Evolutionary conservation across 2,797 vertebrate species (phyloP).

Genomic region (Urophycis tenuis): DNA sequence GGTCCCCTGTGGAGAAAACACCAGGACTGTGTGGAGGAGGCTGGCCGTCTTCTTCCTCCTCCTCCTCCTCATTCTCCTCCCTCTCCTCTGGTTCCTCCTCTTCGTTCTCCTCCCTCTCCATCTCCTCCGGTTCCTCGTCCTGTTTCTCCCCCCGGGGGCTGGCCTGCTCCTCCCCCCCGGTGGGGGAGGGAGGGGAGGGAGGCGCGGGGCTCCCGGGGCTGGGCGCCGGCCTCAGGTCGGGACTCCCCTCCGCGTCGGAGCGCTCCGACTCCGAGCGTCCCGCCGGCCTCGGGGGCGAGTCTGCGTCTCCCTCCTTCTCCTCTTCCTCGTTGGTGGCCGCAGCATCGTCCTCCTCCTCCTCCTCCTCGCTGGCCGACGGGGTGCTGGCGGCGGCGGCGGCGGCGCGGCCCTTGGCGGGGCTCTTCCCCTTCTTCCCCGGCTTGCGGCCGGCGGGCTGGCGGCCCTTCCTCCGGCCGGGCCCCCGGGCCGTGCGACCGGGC

Average conservation of each 20-base stretch:
- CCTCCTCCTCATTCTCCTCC: constrained; percentile 25
- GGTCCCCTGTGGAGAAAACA: constrained; percentile 20
- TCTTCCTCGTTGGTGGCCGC: constrained; percentile 21
- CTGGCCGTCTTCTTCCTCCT: not conserved
- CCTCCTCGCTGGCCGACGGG: constrained; percentile 43
- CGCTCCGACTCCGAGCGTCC: not conserved
- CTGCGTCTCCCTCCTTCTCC: constrained; percentile 8
- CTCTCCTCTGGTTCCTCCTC: constrained; percentile 11
- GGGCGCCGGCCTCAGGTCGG: not conserved
- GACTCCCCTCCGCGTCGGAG: not conserved
- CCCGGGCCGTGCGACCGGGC: constrained; percentile 64
- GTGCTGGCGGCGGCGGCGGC: constrained; percentile 41
- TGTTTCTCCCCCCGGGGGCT: constrained; percentile 17
- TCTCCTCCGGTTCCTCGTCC: constrained; percentile 5
- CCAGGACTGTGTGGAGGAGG: constrained; percentile 32
- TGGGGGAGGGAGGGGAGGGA: not conserved
- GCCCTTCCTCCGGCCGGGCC: constrained; percentile 75
- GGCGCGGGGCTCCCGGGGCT: not conserved
- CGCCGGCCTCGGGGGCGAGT: not conserved
- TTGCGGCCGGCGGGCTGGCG: constrained; percentile 73
- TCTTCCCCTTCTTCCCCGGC: constrained; percentile 77
- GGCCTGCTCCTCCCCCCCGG: constrained; percentile 44
- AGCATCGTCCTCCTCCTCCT: not conserved
- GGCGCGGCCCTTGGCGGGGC: constrained; percentile 54
- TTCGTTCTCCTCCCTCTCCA: constrained; percentile 39